These are phyloP conservation scores for Drosophila pseudotalamancana DNA, from an alignment of 2,888 invertebrate genomes.

Conservation along the genomic window DNA sequence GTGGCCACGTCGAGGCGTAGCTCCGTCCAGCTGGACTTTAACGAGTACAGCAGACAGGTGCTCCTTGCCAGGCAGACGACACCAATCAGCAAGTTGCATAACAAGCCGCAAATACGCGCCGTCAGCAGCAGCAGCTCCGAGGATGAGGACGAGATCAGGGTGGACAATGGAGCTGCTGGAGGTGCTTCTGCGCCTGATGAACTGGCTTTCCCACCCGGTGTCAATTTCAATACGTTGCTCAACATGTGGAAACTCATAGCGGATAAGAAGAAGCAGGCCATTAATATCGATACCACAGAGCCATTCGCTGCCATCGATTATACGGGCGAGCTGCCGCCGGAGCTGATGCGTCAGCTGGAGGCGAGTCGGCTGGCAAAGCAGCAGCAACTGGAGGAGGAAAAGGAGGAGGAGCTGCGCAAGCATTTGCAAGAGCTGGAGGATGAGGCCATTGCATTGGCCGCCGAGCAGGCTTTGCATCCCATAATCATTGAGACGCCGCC, in stretches of 20 bases:
- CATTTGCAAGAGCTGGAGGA: slow-evolving; percentile 38
- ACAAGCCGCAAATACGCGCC: slow-evolving; percentile 71
- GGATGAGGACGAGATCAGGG: slow-evolving; percentile 56
- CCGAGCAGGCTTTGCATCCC: slow-evolving; percentile 20
- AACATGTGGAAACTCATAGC: slow-evolving; percentile 80
- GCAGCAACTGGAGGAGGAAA: slow-evolving; percentile 28
- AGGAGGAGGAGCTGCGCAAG: slow-evolving; percentile 38
- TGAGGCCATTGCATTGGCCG: slow-evolving; percentile 24
- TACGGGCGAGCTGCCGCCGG: slow-evolving; percentile 61
- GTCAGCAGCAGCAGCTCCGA: slow-evolving; percentile 81
- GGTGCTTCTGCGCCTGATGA: not conserved
- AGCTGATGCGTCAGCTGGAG: slow-evolving; percentile 61
- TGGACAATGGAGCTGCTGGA: not conserved
- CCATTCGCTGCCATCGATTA: slow-evolving; percentile 62
- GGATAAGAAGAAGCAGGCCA: slow-evolving; percentile 70
- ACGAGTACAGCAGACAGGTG: slow-evolving; percentile 67
- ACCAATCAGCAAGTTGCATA: slow-evolving; percentile 50
- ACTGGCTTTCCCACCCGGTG: slow-evolving; percentile 9
- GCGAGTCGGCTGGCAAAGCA: slow-evolving; percentile 34
- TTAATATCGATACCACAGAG: slow-evolving; percentile 34
- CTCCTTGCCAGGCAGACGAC: slow-evolving; percentile 70
- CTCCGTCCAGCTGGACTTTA: slow-evolving; percentile 74
- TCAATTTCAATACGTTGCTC: slow-evolving; percentile 65
- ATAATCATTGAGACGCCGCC: slow-evolving; percentile 28
- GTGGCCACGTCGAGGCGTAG: slow-evolving; percentile 71